A percentile compares a stretch with the other conserved stretches of the same genome.
Conservation (phyloP, 2,113 vertebrate genomes). For the Melanocharis versteri region DNA sequence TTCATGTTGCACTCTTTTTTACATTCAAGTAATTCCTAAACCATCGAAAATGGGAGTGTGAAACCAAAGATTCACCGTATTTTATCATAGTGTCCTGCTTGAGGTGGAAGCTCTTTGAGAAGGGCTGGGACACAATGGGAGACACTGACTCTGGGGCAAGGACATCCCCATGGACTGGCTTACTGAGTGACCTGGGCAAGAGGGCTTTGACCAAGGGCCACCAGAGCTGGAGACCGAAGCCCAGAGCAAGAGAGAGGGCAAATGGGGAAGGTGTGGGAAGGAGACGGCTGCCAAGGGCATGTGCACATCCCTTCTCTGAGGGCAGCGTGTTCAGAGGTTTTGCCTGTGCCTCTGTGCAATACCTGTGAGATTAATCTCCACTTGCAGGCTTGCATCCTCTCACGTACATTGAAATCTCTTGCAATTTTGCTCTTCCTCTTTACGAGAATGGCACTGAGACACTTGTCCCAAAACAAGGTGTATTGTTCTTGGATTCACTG, state of each 20-base stretch:
- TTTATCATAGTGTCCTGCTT: background rate
- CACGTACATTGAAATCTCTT: background rate
- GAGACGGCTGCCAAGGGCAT: background rate
- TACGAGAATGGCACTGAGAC: background rate
- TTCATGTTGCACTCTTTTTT: background rate
- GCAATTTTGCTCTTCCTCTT: background rate
- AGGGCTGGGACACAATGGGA: background rate
- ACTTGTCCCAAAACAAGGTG: background rate
- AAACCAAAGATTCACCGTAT: background rate
- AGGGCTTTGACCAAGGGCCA: background rate
- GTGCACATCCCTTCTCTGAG: background rate
- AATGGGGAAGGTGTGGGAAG: background rate
- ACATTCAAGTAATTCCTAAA: background rate
- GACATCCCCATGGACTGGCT: too few species aligned
- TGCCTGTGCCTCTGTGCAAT: background rate
- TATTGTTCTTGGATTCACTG: background rate
- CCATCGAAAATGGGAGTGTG: background rate
- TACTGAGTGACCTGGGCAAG: background rate
- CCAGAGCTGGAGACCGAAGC: background rate
- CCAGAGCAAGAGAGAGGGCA: background rate
- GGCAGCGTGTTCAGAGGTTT: background rate
- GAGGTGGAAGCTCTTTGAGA: background rate
- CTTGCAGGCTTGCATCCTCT: background rate
- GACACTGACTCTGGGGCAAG: background rate
- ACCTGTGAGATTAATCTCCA: background rate